Conservation (phyloP, 1,140 invertebrate genomes). For the Mactra quadrangularis region DNA sequence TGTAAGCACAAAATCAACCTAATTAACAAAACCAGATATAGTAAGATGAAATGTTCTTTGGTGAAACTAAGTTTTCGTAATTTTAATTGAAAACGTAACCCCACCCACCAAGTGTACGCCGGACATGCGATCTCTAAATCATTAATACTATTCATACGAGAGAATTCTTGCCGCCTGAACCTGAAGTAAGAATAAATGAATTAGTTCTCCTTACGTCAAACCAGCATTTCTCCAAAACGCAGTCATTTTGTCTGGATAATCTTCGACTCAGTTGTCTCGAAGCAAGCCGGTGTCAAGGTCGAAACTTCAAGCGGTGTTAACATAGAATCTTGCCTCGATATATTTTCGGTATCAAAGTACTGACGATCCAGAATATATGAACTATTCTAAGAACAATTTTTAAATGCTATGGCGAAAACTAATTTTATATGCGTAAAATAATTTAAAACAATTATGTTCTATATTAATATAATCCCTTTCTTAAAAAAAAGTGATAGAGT, state of each 20-base stretch:
- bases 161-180: too few relatives aligned
- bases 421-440: too few relatives aligned
- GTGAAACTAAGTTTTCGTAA: not conserved
- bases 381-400: too few relatives aligned
- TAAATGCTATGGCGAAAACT: too few relatives aligned
- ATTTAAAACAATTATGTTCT: too few relatives aligned
- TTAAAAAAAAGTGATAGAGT: too few relatives aligned
- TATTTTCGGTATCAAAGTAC: not conserved
- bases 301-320: conserved; percentile 3
- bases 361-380: too few relatives aligned
- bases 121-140: too few relatives aligned
- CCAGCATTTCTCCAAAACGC: conserved; percentile 60
- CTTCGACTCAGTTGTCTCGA: not conserved
- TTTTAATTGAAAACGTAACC: conserved; percentile 7
- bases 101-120: not conserved
- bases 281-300: conserved; percentile 33
- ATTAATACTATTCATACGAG: too few relatives aligned
- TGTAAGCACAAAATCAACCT: too few relatives aligned
- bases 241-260: conserved; percentile 58
- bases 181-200: too few relatives aligned
- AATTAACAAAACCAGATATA: not conserved
- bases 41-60: not conserved
- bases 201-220: conserved; percentile 37
- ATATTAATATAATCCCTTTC: too few relatives aligned
- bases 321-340: not conserved